Percentiles rank a stretch among this genome's conserved stretches.
phyloP scores from a whole-genome alignment of 2,113 vertebrate species.

The Myrmecobius fasciatus region DNA sequence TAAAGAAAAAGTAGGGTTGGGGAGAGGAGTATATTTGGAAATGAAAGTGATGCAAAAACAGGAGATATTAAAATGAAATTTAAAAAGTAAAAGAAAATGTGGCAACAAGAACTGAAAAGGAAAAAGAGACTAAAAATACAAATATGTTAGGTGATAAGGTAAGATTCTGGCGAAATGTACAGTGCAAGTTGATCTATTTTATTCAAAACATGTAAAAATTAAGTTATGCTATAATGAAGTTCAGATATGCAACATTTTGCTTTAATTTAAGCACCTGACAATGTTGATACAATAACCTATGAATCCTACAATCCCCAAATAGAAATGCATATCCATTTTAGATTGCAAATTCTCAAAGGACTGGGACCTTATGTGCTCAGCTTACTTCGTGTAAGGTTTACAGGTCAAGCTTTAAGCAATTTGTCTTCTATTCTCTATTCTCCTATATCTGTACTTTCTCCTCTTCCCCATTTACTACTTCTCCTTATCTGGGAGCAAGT shows the following conservation, averaged over 20 bases:
- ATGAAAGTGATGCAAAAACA: neutral
- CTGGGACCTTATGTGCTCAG: neutral
- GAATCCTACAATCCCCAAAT: neutral
- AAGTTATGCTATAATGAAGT: neutral
- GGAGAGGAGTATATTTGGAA: neutral
- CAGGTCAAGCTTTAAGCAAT: neutral
- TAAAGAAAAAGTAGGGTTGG: neutral
- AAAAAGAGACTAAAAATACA: neutral
- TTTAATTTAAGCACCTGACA: neutral
- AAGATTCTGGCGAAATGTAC: neutral
- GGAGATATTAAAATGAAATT: neutral
- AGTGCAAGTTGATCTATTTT: neutral
- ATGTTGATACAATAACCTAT: neutral
- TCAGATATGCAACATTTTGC: neutral
- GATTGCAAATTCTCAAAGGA: conserved; percentile 19
- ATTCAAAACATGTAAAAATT: neutral
- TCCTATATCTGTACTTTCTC: neutral
- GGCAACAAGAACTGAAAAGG: neutral
- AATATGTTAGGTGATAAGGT: neutral
- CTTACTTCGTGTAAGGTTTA: neutral
- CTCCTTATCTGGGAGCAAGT: neutral
- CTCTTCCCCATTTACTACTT: neutral
- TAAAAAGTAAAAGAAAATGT: neutral
- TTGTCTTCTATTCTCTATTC: neutral
- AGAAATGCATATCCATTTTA: neutral